Base-by-base conservation (phyloP, 2,113 vertebrate genomes). In the Nyctereutes procyonoides region DNA sequence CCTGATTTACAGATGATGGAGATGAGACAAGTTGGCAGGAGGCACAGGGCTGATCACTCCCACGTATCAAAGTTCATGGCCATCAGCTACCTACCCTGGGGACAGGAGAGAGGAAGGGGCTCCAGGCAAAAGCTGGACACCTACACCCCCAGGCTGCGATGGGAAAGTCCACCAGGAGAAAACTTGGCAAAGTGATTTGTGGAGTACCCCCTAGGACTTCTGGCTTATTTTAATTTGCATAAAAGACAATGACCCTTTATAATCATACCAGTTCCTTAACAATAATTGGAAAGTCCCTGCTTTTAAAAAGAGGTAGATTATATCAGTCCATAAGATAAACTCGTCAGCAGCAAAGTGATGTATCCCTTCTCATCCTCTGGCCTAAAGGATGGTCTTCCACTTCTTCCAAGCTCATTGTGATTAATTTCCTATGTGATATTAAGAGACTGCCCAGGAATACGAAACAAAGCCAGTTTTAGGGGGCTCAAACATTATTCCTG, bases 281-380 rank as follows among this genome's bases (percentile, higher is more conserved):
- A 97, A 73, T 94, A 62, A 76, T 0, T 95, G 88, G 97, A 80
- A 98, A 97, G 74, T 95, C 92, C 95, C 90, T 19, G 51, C 56
- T 55, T 43, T 35, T 48, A 51, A 93, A 77, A 93, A 65, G n/a
- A 60, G 8, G 17, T 15, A 32, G 80, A 71, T 26, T 76, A 62
- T 4, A 7, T 92, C 95, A 71, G 90, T 96, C 88, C 94, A 73
- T 82, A 83, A 92, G 90, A 86, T 96, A 95, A 90, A 32, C 92
- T 43, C 92, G 95, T 15, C 94, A 94, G 90, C 8, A 77, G 48
- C 55, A 48, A 62, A 65, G 53, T 55, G 89, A 95, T n/a, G 19
- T 38, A 17, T 92, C 74, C 76, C 60, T 92, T 94, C 84, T 92
- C 63, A 71, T 97, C 76, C 95, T 94, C 87, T 81, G 62, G 30